Evolutionary conservation across 2,113 vertebrate genomes (phyloP).

Genomic region (Myocastor coypus): DNA sequence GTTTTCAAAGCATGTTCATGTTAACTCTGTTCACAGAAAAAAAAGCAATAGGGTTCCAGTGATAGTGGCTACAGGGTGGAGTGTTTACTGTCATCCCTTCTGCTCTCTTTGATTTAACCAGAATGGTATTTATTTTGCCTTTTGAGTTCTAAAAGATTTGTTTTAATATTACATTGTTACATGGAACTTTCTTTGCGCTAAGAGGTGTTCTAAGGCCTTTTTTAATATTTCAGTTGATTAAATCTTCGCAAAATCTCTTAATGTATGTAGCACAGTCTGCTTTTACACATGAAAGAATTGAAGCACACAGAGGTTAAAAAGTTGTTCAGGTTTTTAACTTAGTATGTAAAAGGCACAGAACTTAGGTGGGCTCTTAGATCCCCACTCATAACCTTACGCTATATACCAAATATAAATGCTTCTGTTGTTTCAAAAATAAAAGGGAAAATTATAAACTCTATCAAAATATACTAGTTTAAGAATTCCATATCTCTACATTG

Average conservation of each 20-base stretch:
- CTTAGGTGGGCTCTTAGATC: not conserved
- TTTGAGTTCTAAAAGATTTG: constrained; percentile 1
- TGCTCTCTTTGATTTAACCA: not conserved
- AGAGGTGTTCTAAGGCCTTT: not conserved
- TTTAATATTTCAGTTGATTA: not conserved
- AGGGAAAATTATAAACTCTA: not conserved
- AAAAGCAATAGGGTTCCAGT: not conserved
- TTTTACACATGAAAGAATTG: constrained; percentile 9
- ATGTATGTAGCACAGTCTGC: not conserved
- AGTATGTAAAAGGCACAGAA: constrained; percentile 24
- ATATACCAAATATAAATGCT: not conserved
- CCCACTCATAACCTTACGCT: not conserved
- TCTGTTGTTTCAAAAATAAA: constrained; percentile 45
- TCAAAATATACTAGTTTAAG: constrained; percentile 4
- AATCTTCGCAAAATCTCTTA: not conserved
- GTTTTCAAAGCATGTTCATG: not conserved
- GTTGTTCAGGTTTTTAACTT: not conserved
- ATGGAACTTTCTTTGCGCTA: not conserved
- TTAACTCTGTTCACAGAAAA: not conserved
- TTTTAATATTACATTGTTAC: not conserved
- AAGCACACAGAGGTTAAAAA: not conserved
- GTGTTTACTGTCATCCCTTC: not conserved
- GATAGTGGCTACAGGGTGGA: not conserved
- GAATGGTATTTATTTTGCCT: not conserved
- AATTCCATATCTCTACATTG: not conserved